These are phyloP conservation scores for Ganaspis sp. DNA, from an alignment of 1,140 invertebrate species.

Conservation along the genomic window DNA sequence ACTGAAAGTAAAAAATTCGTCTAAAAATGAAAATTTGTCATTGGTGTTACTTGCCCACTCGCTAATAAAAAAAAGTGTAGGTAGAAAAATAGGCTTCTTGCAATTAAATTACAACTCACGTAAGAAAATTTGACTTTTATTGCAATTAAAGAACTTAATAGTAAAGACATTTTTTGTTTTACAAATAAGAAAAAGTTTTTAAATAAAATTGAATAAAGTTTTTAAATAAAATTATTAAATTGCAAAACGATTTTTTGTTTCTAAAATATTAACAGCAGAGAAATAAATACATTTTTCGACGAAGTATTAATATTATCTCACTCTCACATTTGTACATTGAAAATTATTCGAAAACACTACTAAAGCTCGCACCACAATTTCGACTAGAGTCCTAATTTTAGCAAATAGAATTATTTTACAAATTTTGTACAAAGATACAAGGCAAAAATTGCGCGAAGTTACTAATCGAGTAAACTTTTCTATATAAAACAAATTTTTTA, in stretches of 20 bases:
- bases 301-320: background rate
- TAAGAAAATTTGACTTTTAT: too few species aligned
- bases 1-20: constrained; percentile 27
- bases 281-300: background rate
- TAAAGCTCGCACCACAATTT: too few species aligned
- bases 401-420: too few species aligned
- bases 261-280: background rate
- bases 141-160: too few species aligned
- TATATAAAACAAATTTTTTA: too few species aligned
- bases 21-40: constrained; percentile 27
- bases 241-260: background rate
- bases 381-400: too few species aligned
- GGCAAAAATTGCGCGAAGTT: too few species aligned
- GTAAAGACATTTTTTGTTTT: too few species aligned
- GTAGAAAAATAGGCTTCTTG: background rate
- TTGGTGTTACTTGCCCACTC: background rate
- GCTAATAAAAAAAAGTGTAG: background rate
- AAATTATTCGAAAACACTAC: too few species aligned
- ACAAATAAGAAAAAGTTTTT: background rate
- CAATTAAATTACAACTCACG: too few species aligned
- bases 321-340: background rate
- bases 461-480: too few species aligned
- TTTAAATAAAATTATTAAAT: background rate
- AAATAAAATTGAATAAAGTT: background rate
- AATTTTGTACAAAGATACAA: too few species aligned